A percentile compares a stretch with the other conserved stretches of the same genome.
phyloP scores from a whole-genome alignment of 2,888 invertebrate species.

The Thecocarcelia acutangulata region DNA sequence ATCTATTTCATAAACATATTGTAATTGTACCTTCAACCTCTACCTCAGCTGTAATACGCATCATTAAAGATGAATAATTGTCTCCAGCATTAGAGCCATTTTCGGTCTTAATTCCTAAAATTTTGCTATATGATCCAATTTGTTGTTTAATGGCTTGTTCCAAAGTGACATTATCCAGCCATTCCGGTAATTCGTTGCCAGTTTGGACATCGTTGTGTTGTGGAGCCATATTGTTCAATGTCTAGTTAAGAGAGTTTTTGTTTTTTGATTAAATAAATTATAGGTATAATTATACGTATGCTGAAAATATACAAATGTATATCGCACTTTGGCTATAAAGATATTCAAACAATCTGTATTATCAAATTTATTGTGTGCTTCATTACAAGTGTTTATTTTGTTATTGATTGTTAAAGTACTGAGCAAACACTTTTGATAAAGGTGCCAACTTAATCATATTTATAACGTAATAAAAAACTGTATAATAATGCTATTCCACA shows the following conservation, averaged over 20 bases:
- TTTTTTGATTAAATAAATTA: too few species aligned
- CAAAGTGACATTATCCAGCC: conserved; percentile 74
- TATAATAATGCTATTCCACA: too few species aligned
- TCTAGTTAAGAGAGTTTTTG: background rate
- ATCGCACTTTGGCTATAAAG: too few species aligned
- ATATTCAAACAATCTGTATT: too few species aligned
- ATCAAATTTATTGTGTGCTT: too few species aligned
- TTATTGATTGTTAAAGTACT: too few species aligned
- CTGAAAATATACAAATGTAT: too few species aligned
- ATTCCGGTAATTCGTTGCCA: conserved; percentile 68
- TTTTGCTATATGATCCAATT: conserved; percentile 73
- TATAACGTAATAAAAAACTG: too few species aligned
- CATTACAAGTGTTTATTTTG: too few species aligned
- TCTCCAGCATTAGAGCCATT: conserved; percentile 72
- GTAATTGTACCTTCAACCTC: conserved; percentile 73
- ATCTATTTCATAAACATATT: conserved; percentile 1
- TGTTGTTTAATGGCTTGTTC: conserved; percentile 73
- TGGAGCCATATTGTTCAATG: conserved; percentile 45
- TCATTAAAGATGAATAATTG: conserved; percentile 76
- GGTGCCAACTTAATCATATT: too few species aligned
- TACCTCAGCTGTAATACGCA: conserved; percentile 75
- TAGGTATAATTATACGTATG: too few species aligned
- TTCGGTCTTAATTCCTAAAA: conserved; percentile 70
- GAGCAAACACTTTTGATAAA: too few species aligned
- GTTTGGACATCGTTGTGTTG: conserved; percentile 10